phyloP scores from a whole-genome alignment of 2,113 vertebrate genomes.

The Coturnix japonica region DNA sequence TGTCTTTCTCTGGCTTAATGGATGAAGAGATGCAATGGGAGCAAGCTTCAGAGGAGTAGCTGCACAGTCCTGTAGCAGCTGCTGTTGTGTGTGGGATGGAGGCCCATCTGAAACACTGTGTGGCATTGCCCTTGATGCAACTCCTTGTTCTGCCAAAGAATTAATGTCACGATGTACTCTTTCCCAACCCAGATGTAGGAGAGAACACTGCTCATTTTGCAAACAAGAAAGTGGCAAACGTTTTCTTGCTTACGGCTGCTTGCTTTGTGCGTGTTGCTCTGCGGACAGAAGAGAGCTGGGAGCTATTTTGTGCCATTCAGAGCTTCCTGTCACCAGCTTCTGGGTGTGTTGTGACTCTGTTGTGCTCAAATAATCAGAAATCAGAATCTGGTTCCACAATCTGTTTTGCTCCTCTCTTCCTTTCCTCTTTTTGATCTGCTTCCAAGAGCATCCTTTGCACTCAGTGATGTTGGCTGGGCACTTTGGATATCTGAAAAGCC shows the following conservation, averaged over 20 bases:
- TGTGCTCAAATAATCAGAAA: neutral
- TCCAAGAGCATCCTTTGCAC: conserved; percentile 36
- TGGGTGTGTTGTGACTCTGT: neutral
- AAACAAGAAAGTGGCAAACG: neutral
- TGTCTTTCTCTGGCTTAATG: neutral
- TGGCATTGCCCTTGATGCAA: neutral
- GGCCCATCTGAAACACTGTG: neutral
- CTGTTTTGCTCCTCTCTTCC: conserved; percentile 3
- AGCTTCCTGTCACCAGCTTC: neutral
- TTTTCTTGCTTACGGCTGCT: neutral
- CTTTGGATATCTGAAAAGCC: conserved; percentile 8
- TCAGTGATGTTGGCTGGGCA: neutral
- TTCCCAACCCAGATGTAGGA: neutral
- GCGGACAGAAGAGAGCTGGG: neutral
- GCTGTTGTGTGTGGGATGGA: neutral
- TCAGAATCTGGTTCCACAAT: conserved; percentile 20
- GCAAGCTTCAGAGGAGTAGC: neutral
- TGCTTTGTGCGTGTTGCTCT: neutral
- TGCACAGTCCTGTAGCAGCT: neutral
- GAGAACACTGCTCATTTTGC: neutral
- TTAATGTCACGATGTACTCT: neutral
- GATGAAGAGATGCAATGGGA: neutral
- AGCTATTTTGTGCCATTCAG: neutral
- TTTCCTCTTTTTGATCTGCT: conserved; percentile 2
- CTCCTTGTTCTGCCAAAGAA: neutral